Percentiles rank a stretch among this genome's conserved stretches.
These are phyloP conservation scores for Cristatella mucedo DNA, from an alignment of 2,888 invertebrate genomes.

Conservation along the genomic window DNA sequence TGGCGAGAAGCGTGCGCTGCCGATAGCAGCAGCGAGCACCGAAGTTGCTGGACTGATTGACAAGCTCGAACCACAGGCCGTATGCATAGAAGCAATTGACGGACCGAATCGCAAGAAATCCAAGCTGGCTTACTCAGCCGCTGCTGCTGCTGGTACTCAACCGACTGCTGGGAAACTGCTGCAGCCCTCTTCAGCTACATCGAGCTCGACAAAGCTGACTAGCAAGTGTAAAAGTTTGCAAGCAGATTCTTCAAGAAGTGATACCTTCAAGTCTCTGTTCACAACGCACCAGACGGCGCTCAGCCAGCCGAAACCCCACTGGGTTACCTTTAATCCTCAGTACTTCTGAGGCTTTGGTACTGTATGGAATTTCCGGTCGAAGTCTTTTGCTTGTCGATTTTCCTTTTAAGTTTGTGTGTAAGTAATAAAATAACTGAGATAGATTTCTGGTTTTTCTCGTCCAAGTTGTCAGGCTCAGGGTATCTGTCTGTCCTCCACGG, in stretches of 20 bases:
- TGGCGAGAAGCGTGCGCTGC: not conserved
- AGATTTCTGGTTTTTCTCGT: too few species aligned
- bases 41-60: too few species aligned
- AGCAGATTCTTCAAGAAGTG: conserved; percentile 70
- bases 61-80: not conserved
- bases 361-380: too few species aligned
- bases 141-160: too few species aligned
- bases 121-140: too few species aligned
- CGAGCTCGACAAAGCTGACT: not conserved
- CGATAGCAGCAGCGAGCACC: not conserved
- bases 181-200: too few species aligned
- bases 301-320: conserved; percentile 74
- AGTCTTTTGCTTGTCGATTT: too few species aligned
- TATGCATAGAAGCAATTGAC: not conserved
- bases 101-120: not conserved
- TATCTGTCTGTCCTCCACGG: too few species aligned
- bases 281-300: conserved; percentile 73
- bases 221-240: conserved; percentile 46
- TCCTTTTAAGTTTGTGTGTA: too few species aligned
- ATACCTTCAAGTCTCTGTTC: conserved; percentile 85
- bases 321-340: conserved; percentile 88
- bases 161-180: conserved; percentile 13
- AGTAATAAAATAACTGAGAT: too few species aligned
- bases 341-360: too few species aligned
- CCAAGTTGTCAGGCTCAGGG: too few species aligned